These are phyloP conservation scores for Tiaroga cobitis DNA, from an alignment of 2,797 vertebrate genomes.

Conservation along the genomic window DNA sequence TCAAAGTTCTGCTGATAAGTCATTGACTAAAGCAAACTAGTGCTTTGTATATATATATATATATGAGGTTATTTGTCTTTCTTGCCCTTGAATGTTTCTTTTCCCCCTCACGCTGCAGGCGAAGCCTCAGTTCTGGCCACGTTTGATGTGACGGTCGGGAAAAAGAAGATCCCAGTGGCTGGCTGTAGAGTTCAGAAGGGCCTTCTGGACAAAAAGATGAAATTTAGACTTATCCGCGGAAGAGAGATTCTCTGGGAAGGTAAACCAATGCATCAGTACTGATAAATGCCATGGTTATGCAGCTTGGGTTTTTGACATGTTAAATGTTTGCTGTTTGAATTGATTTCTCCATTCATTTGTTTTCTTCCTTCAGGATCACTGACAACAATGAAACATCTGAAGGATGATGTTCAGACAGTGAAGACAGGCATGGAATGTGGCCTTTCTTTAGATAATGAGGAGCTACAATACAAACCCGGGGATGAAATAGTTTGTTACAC, in stretches of 20 bases:
- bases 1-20: not conserved
- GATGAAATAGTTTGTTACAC: constrained; percentile 87
- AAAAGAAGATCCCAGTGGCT: constrained; percentile 87
- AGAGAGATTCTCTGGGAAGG: constrained; percentile 86
- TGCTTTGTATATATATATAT: not conserved
- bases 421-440: constrained; percentile 92
- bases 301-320: not conserved
- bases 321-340: not conserved
- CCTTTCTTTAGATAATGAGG: constrained; percentile 78
- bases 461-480: constrained; percentile 80
- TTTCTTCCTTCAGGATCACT: constrained; percentile 77
- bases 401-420: constrained; percentile 84
- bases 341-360: not conserved
- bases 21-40: not conserved
- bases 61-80: not conserved
- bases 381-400: constrained; percentile 87
- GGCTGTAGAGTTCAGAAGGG: constrained; percentile 94
- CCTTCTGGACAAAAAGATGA: constrained; percentile 81
- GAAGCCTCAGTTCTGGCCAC: constrained; percentile 84
- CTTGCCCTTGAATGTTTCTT: not conserved
- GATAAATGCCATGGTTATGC: too few relatives aligned
- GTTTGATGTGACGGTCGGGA: constrained; percentile 87
- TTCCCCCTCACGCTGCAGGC: constrained; percentile 70
- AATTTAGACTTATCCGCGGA: constrained; percentile 84
- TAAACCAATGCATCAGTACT: constrained; percentile 58